Evolutionary conservation across 2,113 vertebrate genomes (phyloP), one percentile per base, ranked within the genome.

Genomic region (Nerophis lumbriciformis): DNA sequence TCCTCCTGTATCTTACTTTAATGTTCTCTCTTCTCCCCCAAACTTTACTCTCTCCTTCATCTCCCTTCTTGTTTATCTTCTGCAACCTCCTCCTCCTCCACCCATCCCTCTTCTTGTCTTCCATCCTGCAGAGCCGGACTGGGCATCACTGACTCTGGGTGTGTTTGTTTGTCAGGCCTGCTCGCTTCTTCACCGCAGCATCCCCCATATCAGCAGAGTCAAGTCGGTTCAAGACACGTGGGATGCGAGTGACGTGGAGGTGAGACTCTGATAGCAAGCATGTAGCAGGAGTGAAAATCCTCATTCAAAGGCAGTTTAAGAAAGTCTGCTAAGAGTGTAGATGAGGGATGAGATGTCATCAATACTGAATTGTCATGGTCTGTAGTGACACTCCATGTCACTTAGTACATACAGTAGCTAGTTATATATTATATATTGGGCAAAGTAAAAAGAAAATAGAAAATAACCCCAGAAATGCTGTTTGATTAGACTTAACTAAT

Each of bases 141-240:
- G 96, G 96, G 95, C 94, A 0, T 98, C 96, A 3, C 84, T 96
- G 78, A 96, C 92, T 62, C 75, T 99, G 3, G 96, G 96, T 6
- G 92, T 98, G 72, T 96, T 97, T 78, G 89, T 99, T 78, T 99
- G 96, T 80, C 84, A 96, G 86, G 94, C 88, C 56, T 99, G 96
- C 76, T 98, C 96, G 0, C 93, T 94, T 51, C 93, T 96, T 73
- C 96, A 99, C 75, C 92, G 94, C 42, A 94, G 83, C 69, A 94
- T 96, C 45, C 93, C 94, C 5, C 93, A 95, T 66, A 90, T 96
- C 91, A 97, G 92, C 90, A 91, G 90, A 69, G 93, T 98, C 71
- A 99, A 99, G 81, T 95, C 94, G 0, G 84, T 97, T 42, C 91
- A 90, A 87, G 96, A 98, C 2, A 77, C 92, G 48, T 99, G 96